These are phyloP conservation scores for Prionchulus punctatus DNA, from an alignment of 2,888 invertebrate genomes.

Conservation along the genomic window DNA sequence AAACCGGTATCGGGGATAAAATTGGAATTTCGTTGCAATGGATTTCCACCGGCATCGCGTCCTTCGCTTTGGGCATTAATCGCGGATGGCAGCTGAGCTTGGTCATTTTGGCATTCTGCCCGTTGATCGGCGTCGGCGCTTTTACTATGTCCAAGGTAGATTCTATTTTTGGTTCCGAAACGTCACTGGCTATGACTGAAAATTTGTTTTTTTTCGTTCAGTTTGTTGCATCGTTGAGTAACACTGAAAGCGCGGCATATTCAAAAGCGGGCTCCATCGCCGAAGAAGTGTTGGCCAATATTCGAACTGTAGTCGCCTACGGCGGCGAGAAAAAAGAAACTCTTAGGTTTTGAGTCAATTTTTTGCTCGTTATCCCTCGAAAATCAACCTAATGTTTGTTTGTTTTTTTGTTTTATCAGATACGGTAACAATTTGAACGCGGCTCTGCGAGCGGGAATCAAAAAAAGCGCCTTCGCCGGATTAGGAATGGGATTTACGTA, in stretches of 20 bases:
- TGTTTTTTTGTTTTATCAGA: too few species aligned
- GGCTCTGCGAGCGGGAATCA: too few species aligned
- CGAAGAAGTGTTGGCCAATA: conserved; percentile 31
- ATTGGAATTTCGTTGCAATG: conserved; percentile 37
- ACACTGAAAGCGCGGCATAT: neutral
- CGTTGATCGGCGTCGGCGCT: conserved; percentile 36
- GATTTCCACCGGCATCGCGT: conserved; percentile 35
- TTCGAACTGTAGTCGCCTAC: conserved; percentile 30
- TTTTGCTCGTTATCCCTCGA: too few species aligned
- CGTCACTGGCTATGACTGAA: neutral
- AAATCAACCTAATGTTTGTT: too few species aligned
- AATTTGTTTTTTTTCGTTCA: neutral
- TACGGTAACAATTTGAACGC: too few species aligned
- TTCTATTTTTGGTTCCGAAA: neutral
- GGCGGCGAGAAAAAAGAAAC: conserved; percentile 31
- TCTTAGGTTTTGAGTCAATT: too few species aligned
- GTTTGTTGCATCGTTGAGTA: neutral
- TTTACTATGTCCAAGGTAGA: conserved; percentile 34
- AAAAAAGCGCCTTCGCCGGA: too few species aligned
- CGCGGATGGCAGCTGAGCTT: conserved; percentile 43
- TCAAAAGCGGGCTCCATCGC: conserved; percentile 32
- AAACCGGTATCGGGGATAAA: conserved; percentile 41
- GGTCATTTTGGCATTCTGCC: conserved; percentile 42
- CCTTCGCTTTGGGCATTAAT: conserved; percentile 38
- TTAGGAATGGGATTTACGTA: conserved; percentile 30